Evolutionary conservation across 2,888 invertebrate species (phyloP).

Genomic region (Amphipyra berbera): DNA sequence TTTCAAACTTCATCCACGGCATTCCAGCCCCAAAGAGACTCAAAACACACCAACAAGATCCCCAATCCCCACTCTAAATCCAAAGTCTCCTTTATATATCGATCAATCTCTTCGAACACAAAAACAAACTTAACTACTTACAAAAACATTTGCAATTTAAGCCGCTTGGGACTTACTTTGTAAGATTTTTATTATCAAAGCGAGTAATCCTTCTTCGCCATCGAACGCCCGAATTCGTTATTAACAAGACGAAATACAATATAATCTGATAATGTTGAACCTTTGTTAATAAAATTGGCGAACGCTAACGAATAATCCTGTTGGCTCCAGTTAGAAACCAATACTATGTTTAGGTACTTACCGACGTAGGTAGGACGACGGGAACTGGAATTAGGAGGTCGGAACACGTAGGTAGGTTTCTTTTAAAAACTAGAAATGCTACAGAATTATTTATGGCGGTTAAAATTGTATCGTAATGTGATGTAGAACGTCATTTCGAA

Average conservation of each 20-base stretch:
- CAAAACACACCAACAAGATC: too few species aligned
- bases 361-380: slow-evolving; percentile 8
- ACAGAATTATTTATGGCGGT: not conserved
- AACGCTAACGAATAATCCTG: slow-evolving; percentile 69
- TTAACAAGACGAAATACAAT: slow-evolving; percentile 34
- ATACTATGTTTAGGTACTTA: slow-evolving; percentile 52
- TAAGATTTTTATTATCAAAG: slow-evolving; percentile 61
- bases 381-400: slow-evolving; percentile 18
- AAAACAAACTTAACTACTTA: slow-evolving; percentile 50
- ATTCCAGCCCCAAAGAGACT: too few species aligned
- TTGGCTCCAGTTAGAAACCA: slow-evolving; percentile 67
- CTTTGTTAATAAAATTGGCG: slow-evolving; percentile 68
- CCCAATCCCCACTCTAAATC: too few species aligned
- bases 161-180: slow-evolving; percentile 53
- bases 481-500: too few species aligned
- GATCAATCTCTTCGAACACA: slow-evolving; percentile 47
- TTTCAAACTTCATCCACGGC: too few species aligned
- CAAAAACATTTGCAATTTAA: slow-evolving; percentile 52
- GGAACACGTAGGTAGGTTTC: not conserved
- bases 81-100: slow-evolving; percentile 23
- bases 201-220: slow-evolving; percentile 63
- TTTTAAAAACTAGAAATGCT: not conserved
- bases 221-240: slow-evolving; percentile 63
- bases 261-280: slow-evolving; percentile 68
- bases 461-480: not conserved